Base-by-base conservation (phyloP, 2,888 invertebrate genomes). In the Prostheceraeus crozeri region DNA sequence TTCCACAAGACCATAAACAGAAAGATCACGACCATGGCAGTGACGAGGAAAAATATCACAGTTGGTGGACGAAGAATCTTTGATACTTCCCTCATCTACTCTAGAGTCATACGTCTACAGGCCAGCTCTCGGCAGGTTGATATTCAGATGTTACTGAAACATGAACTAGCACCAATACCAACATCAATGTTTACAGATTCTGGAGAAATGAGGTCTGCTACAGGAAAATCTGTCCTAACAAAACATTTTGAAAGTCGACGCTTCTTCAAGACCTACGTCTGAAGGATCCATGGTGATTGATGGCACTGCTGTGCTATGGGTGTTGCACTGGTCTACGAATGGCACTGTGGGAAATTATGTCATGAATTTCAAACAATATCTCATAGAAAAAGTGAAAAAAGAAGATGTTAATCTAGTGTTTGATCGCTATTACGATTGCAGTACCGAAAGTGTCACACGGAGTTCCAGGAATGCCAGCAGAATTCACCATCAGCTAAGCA, bases 101-200 rank as follows among this genome's bases (percentile, higher is more conserved):
- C 33, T 19, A 51, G 57, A 16, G 63, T 56, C 10, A 59, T 59
- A 53, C 59, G 53, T 31, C 27, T 63, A 10, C 14, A 23, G 45
- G 25, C 6, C 35, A 35, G 48, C 27, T 31, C 35, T 25, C 31
- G 61, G n/a, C 10, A 28, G 4, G 52, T 63, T 25, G 35, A 55
- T 33, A 45, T 59, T 2, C 35, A 55, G 23, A 45, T 54, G 33
- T 35, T 64, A n/a, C 35, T 63, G 16, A 25, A 16, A 10, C 48
- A 63, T 63, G 61, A 64, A 40, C 53, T 64, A 14, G 35, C 63
- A 21, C 58, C 64, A 46, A 6, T 57, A n/a, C 65, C 62, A 8
- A 57, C 64, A 35, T 53, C 64, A 35, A 30, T 65, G 56, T 62
- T 60, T 52, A 48, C 36, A 6, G 61, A 62, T 10, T 45, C 36